Evolutionary conservation across 2,113 vertebrate genomes (phyloP), one percentile per base, ranked within the genome.

Genomic region (Trogon melanurus): DNA sequence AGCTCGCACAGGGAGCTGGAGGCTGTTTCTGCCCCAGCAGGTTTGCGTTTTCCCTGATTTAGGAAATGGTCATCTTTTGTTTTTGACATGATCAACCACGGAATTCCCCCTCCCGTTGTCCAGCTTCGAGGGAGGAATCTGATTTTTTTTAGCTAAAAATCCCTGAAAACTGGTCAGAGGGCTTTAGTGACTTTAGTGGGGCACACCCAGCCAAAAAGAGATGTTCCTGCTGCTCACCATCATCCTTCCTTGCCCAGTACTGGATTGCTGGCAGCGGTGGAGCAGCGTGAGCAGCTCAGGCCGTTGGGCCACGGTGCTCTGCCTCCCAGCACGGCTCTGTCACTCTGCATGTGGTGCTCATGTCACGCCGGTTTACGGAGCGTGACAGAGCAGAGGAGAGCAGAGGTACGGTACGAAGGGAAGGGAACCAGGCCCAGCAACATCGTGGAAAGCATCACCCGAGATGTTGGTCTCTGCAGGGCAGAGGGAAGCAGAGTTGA

Each of bases 191-290:
- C 21, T 47, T 64, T 3, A 38, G 13, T 13, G 51, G 51, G 30
- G 45, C 16, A 44, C 29, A 34, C 13, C 21, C 20, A 5, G 23
- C 25, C 29, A 36, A 25, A 57, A 30, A 66, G 48, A 23, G 62
- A 56, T 9, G 53, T 1, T 57, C 10, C 19, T 26, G 41, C 58
- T 53, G 13, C 27, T 82, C 1, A 1, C 51, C 57, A 34, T 2
- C 1, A 1, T 34, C 47, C 60, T n/a, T 48, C 61, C 45, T 30
- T 44, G 12, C 19, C 48, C 66, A n/a, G 32, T 6, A 4, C 26
- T 16, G 32, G 13, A 19, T 15, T 47, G 29, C 54, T 69, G 44
- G 11, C 0, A 0, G 44, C 1, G 1, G 4, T 41, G 0, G 1
- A 34, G 62, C 79, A 74, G 50, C 1, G 11, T 1, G 1, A 64